phyloP scores from a whole-genome alignment of 2,797 vertebrate species.

The Strix occidentalis region DNA sequence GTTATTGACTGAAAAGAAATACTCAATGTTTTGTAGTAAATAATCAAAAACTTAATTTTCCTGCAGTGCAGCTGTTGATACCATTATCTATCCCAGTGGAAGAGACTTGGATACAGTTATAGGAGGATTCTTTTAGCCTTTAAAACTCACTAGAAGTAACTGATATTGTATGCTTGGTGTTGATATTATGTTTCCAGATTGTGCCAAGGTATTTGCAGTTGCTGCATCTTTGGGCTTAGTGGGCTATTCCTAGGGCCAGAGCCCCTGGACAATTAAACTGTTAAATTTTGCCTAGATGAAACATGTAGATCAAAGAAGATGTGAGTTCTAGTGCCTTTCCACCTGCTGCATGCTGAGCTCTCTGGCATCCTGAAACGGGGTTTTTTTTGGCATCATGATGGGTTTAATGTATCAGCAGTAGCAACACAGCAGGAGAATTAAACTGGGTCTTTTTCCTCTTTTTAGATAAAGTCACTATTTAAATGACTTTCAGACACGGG shows the following conservation, averaged over 20 bases:
- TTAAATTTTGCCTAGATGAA: neutral
- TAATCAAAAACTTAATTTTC: neutral
- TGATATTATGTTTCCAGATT: neutral
- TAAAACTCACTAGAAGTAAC: neutral
- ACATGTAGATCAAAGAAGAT: neutral
- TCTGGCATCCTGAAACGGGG: neutral
- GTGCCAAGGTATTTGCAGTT: neutral
- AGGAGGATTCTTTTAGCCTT: neutral
- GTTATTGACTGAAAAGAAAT: neutral
- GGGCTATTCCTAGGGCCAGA: neutral
- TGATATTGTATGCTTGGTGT: neutral
- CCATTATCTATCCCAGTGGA: neutral
- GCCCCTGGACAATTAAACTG: neutral
- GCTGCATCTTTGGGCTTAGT: neutral
- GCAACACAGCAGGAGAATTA: neutral
- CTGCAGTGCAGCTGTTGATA: neutral
- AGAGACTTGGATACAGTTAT: neutral
- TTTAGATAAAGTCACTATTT: neutral
- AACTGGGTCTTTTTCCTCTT: neutral
- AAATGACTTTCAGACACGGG: neutral
- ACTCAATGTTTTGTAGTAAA: neutral
- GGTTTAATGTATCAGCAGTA: neutral
- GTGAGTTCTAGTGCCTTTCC: neutral
- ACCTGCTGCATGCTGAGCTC: neutral
- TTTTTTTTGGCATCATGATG: neutral